Conservation (phyloP, 2,797 vertebrate genomes). For the Ptychadena robeensis region DNA sequence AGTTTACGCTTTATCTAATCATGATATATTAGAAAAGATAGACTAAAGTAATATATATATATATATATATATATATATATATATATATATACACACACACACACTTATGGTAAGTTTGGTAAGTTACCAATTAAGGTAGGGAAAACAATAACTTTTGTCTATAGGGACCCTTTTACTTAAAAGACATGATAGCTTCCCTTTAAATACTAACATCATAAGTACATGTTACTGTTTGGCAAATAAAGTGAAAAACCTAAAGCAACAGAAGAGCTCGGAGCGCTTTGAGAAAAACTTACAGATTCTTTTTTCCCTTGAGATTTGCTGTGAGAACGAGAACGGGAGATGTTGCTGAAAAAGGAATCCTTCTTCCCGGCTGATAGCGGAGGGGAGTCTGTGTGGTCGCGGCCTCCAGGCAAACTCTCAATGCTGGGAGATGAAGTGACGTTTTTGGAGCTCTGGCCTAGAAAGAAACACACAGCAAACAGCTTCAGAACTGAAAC, state of each 20-base stretch:
- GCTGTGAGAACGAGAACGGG: slow-evolving; percentile 95
- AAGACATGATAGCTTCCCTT: not conserved
- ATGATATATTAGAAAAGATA: too few relatives aligned
- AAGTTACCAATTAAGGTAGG: too few relatives aligned
- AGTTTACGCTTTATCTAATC: too few relatives aligned
- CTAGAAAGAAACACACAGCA: slow-evolving; percentile 74
- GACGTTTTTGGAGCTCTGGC: slow-evolving; percentile 84
- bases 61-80: too few relatives aligned
- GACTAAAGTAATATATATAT: too few relatives aligned
- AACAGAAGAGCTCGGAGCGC: not conserved
- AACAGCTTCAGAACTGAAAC: slow-evolving; percentile 27
- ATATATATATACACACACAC: too few relatives aligned
- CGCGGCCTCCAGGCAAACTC: slow-evolving; percentile 85
- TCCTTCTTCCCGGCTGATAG: slow-evolving; percentile 91
- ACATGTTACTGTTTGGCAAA: not conserved
- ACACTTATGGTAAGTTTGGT: too few relatives aligned
- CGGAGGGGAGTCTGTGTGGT: slow-evolving; percentile 89
- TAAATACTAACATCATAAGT: not conserved
- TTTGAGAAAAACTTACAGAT: slow-evolving; percentile 77
- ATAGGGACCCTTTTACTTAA: too few relatives aligned
- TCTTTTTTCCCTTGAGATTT: slow-evolving; percentile 92
- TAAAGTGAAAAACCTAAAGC: not conserved
- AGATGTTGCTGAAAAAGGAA: slow-evolving; percentile 92
- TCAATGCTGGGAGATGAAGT: slow-evolving; percentile 93
- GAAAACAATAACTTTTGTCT: too few relatives aligned